These are phyloP conservation scores for Stramonita haemastoma DNA, from an alignment of 2,888 invertebrate species.

Conservation along the genomic window DNA sequence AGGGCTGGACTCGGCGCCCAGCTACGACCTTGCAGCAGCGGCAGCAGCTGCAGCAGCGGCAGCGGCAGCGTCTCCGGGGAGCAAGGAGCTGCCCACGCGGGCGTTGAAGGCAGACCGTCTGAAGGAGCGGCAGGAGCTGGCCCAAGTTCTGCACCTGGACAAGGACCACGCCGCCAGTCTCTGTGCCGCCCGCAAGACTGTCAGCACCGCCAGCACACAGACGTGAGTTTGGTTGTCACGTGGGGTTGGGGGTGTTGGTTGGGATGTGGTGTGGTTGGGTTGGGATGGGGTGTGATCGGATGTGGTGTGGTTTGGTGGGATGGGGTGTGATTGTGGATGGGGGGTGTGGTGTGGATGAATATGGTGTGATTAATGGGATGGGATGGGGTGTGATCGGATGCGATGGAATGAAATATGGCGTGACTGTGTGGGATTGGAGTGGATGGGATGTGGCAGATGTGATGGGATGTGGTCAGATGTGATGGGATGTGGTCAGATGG, in stretches of 20 bases:
- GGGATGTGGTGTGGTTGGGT: too few species aligned
- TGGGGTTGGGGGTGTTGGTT: not conserved
- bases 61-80: conserved; percentile 43
- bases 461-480: too few species aligned
- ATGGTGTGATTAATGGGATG: too few species aligned
- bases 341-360: not conserved
- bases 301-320: not conserved
- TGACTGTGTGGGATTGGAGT: too few species aligned
- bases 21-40: conserved; percentile 19
- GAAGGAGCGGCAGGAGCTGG: conserved; percentile 64
- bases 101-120: conserved; percentile 63
- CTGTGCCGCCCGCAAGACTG: conserved; percentile 55
- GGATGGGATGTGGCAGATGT: too few species aligned
- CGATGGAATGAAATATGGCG: too few species aligned
- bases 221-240: conserved; percentile 60
- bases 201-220: conserved; percentile 57
- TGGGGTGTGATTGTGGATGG: too few species aligned
- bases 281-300: too few species aligned
- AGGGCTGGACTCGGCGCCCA: not conserved
- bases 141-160: conserved; percentile 64
- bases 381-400: not conserved
- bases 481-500: too few species aligned
- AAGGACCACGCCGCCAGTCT: conserved; percentile 55
- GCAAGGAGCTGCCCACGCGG: conserved; percentile 68
- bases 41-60: not conserved